Conservation (phyloP, 2,888 invertebrate species). For the Bursaphelenchus okinawaensis region DNA sequence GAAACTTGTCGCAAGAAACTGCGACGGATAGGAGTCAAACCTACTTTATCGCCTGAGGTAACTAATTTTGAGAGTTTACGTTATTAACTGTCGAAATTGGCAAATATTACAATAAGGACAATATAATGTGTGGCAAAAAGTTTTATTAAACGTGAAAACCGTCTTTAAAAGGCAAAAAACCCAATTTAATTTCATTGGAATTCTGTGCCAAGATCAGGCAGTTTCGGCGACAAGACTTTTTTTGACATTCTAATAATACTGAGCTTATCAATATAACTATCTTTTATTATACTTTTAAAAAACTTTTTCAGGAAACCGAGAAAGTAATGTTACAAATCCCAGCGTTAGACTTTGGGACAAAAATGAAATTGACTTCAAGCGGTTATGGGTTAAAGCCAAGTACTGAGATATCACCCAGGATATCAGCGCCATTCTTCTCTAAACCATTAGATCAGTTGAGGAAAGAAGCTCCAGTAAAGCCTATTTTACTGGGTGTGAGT, state of each 20-base stretch:
- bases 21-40: not conserved
- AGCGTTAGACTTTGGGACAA: conserved; percentile 1
- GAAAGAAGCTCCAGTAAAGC: conserved; percentile 40
- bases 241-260: too few relatives aligned
- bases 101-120: too few relatives aligned
- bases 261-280: too few relatives aligned
- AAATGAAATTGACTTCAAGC: not conserved
- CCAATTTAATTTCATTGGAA: too few relatives aligned
- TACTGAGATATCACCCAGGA: not conserved
- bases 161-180: too few relatives aligned
- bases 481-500: conserved; percentile 39
- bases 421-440: conserved; percentile 37
- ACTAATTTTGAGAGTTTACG: too few relatives aligned
- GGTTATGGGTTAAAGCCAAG: not conserved
- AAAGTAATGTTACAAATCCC: not conserved
- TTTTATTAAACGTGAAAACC: too few relatives aligned
- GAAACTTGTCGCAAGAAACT: conserved; percentile 5
- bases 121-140: too few relatives aligned
- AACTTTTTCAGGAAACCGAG: not conserved
- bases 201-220: too few relatives aligned
- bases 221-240: too few relatives aligned
- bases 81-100: too few relatives aligned
- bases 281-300: too few relatives aligned
- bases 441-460: conserved; percentile 37
- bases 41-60: not conserved